Percentiles rank a stretch among this genome's conserved stretches.
Conservation (phyloP, 30 jellyfish, hydroid and myxozoan species). For the Clytia hemisphaerica region DNA sequence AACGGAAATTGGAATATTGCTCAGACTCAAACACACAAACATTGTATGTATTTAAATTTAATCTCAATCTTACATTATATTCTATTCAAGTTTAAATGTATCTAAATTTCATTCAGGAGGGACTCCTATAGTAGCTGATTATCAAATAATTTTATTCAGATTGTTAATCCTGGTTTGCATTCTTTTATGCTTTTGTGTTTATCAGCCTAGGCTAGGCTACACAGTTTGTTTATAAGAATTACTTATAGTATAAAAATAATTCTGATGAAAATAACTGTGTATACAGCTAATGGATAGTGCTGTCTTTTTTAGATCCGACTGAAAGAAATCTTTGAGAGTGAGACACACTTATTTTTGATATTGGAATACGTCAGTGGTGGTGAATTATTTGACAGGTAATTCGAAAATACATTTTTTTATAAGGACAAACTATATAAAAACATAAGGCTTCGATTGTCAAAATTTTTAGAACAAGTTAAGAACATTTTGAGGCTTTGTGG, state of each 20-base stretch:
- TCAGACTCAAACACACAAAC: slow-evolving; percentile 76
- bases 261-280: neutral
- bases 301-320: slow-evolving; percentile 45
- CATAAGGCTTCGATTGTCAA: too few species aligned
- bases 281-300: neutral
- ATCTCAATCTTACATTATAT: neutral
- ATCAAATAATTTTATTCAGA: neutral
- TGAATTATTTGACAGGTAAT: slow-evolving; percentile 86
- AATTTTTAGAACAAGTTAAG: too few species aligned
- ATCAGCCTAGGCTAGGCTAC: too few species aligned
- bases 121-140: neutral
- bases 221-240: too few species aligned
- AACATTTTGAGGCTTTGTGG: too few species aligned
- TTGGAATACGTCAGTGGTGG: slow-evolving; percentile 97
- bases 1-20: slow-evolving; percentile 79
- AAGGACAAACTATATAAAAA: neutral
- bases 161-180: neutral
- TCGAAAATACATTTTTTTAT: neutral
- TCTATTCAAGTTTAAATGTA: neutral
- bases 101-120: neutral
- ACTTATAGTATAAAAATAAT: too few species aligned
- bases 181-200: too few species aligned
- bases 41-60: slow-evolving; percentile 38
- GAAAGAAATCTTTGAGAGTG: slow-evolving; percentile 82
- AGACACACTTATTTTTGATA: slow-evolving; percentile 58